phyloP scores from a whole-genome alignment of 2,113 vertebrate genomes.

The Casuarius casuarius region DNA sequence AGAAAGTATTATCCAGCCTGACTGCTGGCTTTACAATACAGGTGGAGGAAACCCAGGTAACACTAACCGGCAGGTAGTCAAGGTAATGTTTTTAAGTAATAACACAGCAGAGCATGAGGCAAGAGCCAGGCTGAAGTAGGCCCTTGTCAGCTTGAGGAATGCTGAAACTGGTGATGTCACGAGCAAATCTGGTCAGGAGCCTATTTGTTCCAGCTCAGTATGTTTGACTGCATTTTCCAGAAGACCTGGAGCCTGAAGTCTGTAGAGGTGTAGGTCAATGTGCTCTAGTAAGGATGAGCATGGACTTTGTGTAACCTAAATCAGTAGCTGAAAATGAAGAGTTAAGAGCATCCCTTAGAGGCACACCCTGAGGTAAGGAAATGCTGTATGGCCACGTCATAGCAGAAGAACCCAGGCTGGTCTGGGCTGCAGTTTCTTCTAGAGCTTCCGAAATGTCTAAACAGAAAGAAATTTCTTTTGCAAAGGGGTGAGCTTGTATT shows the following conservation, averaged over 20 bases:
- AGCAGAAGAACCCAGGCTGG: accelerated
- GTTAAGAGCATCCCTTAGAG: background rate
- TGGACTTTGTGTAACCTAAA: background rate
- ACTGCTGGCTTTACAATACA: background rate
- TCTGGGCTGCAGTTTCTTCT: background rate
- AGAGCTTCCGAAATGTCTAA: background rate
- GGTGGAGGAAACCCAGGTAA: background rate
- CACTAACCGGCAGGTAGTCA: background rate
- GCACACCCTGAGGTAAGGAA: accelerated
- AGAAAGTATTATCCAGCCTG: background rate
- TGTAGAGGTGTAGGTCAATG: background rate
- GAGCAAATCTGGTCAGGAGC: background rate
- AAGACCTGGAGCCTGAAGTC: background rate
- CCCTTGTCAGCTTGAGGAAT: background rate
- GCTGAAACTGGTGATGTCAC: background rate
- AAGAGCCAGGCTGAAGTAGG: background rate
- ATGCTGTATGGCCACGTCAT: accelerated
- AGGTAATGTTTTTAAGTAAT: background rate
- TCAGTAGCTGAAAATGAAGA: background rate
- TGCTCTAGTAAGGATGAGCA: background rate
- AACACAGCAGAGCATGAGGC: background rate
- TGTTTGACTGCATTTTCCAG: background rate
- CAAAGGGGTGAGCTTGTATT: background rate
- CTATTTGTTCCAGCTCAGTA: background rate
- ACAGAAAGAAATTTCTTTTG: background rate